Conservation (phyloP, 1,140 invertebrate genomes). For the Drosophila hydei region DNA sequence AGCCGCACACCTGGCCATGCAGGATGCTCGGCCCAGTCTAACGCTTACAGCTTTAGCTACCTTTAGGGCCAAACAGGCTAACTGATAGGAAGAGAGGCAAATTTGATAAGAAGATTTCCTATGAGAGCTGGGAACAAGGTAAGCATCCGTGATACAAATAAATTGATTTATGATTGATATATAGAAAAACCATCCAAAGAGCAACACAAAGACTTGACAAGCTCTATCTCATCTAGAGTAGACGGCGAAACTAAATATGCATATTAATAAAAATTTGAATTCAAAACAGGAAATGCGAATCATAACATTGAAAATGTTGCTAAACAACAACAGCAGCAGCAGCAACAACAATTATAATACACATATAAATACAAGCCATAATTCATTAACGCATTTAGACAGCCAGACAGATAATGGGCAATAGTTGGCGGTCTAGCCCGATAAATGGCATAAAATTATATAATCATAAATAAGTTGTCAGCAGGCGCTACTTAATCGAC, state of each 20-base stretch:
- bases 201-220: too few species aligned
- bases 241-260: not conserved
- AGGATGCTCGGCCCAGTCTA: not conserved
- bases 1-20: slow-evolving; percentile 29
- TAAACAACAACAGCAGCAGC: not conserved
- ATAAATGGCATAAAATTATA: slow-evolving; percentile 52
- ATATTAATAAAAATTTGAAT: not conserved
- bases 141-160: too few species aligned
- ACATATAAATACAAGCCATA: slow-evolving; percentile 46
- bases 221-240: too few species aligned
- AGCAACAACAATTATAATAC: not conserved
- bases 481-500: slow-evolving; percentile 55
- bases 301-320: not conserved
- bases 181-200: too few species aligned
- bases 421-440: slow-evolving; percentile 46
- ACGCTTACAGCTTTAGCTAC: not conserved
- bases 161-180: too few species aligned
- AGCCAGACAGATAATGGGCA: slow-evolving; percentile 25
- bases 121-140: too few species aligned
- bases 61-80: slow-evolving; percentile 3
- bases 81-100: not conserved
- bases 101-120: too few species aligned
- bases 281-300: not conserved
- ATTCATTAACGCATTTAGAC: slow-evolving; percentile 63
- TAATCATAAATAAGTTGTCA: slow-evolving; percentile 78